These are phyloP conservation scores for Nothoprocta pentlandii DNA, from an alignment of 2,113 vertebrate species.

Conservation along the genomic window DNA sequence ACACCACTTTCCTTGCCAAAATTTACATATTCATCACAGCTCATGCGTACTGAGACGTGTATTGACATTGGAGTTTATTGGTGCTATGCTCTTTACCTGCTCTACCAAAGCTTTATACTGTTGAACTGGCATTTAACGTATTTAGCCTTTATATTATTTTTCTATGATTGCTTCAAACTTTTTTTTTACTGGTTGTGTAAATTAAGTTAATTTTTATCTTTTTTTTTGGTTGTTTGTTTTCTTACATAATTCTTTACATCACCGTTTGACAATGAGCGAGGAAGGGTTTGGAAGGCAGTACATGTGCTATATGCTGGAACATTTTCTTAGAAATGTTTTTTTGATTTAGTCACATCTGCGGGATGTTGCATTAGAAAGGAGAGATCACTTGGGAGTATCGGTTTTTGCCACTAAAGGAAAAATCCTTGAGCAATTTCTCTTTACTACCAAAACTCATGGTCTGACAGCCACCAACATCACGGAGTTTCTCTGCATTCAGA, in stretches of 20 bases:
- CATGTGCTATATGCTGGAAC: not conserved
- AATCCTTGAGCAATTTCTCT: not conserved
- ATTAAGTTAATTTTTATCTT: slow-evolving; percentile 75
- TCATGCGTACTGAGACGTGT: slow-evolving; percentile 74
- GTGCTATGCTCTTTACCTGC: slow-evolving; percentile 75
- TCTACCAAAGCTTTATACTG: slow-evolving; percentile 56
- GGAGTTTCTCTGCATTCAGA: not conserved
- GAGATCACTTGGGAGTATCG: not conserved
- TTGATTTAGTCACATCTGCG: slow-evolving; percentile 25
- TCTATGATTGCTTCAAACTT: slow-evolving; percentile 33
- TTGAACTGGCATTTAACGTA: slow-evolving; percentile 60
- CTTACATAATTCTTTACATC: not conserved
- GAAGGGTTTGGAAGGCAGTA: slow-evolving; percentile 9
- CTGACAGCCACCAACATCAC: not conserved
- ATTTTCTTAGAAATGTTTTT: slow-evolving; percentile 6
- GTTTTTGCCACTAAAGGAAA: not conserved
- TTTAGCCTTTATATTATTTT: slow-evolving; percentile 68
- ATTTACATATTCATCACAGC: slow-evolving; percentile 93
- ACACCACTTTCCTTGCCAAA: slow-evolving; percentile 90
- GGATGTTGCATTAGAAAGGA: slow-evolving; percentile 32
- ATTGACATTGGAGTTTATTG: slow-evolving; percentile 48
- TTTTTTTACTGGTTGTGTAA: slow-evolving; percentile 51
- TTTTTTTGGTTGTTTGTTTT: not conserved
- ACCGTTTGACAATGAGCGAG: not conserved
- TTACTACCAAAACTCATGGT: not conserved